Percentiles rank a stretch among this genome's conserved stretches.
phyloP scores from a whole-genome alignment of 2,888 invertebrate genomes.

The Kryphioiulus occultus region DNA sequence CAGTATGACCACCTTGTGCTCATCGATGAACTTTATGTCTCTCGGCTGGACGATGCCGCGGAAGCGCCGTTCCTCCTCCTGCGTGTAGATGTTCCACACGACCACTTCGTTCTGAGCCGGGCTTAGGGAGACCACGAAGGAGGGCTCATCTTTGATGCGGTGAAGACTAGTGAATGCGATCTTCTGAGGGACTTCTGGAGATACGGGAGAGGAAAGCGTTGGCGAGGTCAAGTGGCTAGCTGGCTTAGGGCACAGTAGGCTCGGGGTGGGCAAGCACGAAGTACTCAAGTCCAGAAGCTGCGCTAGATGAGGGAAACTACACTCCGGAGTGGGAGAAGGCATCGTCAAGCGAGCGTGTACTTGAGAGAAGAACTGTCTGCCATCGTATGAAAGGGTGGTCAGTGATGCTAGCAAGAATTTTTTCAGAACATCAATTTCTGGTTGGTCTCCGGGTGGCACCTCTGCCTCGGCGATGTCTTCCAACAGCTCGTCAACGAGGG shows the following conservation, averaged over 20 bases:
- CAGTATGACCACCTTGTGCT: slow-evolving; percentile 74
- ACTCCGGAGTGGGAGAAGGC: slow-evolving; percentile 29
- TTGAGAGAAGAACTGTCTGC: slow-evolving; percentile 79
- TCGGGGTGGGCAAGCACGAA: slow-evolving; percentile 61
- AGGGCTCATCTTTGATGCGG: slow-evolving; percentile 71
- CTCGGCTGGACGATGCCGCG: slow-evolving; percentile 79
- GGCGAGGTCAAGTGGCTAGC: slow-evolving; percentile 52
- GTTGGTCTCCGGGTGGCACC: slow-evolving; percentile 46
- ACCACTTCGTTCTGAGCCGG: slow-evolving; percentile 78
- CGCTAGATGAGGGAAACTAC: slow-evolving; percentile 51
- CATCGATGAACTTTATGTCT: slow-evolving; percentile 77
- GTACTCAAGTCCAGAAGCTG: slow-evolving; percentile 54
- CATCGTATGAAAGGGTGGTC: slow-evolving; percentile 79
- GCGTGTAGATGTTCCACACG: slow-evolving; percentile 79
- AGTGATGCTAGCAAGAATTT: slow-evolving; percentile 76
- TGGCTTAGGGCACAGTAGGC: slow-evolving; percentile 50
- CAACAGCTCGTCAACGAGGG: slow-evolving; percentile 76
- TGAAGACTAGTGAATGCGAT: slow-evolving; percentile 68
- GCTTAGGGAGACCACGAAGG: slow-evolving; percentile 78
- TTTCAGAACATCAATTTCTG: slow-evolving; percentile 69
- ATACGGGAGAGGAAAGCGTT: not conserved
- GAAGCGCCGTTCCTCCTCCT: slow-evolving; percentile 71
- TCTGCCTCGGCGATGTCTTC: slow-evolving; percentile 70
- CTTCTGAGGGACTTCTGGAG: slow-evolving; percentile 47
- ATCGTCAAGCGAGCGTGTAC: slow-evolving; percentile 60